A percentile compares a stretch with the other conserved stretches of the same genome.
These are phyloP conservation scores for Thalassoma bifasciatum DNA, from an alignment of 2,113 vertebrate species.

Conservation along the genomic window DNA sequence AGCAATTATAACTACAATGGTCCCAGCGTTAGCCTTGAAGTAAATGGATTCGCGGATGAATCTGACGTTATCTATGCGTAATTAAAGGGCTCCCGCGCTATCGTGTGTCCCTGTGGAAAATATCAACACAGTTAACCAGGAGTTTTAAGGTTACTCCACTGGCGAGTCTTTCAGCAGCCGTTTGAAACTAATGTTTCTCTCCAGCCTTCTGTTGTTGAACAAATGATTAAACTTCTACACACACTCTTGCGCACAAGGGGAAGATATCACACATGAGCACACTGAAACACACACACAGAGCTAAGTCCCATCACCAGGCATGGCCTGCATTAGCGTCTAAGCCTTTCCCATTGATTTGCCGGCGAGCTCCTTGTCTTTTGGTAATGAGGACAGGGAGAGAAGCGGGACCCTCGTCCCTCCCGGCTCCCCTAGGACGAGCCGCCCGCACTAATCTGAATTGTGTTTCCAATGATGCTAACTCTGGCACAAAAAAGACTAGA, in stretches of 20 bases:
- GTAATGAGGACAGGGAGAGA: slow-evolving; percentile 84
- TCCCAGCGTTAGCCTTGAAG: slow-evolving; percentile 31
- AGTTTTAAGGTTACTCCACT: slow-evolving; percentile 52
- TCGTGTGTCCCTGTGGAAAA: slow-evolving; percentile 48
- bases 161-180: slow-evolving; percentile 34
- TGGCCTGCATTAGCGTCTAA: slow-evolving; percentile 74
- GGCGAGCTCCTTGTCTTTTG: slow-evolving; percentile 80
- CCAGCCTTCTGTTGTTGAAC: slow-evolving; percentile 51
- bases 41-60: slow-evolving; percentile 69
- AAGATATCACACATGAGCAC: slow-evolving; percentile 31
- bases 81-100: slow-evolving; percentile 61
- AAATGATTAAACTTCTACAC: slow-evolving; percentile 53
- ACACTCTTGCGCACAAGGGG: slow-evolving; percentile 1
- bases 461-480: slow-evolving; percentile 74
- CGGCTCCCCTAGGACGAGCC: slow-evolving; percentile 72
- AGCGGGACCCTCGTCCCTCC: slow-evolving; percentile 73
- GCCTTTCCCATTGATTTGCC: slow-evolving; percentile 81
- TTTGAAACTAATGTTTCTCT: slow-evolving; percentile 63
- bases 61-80: slow-evolving; percentile 62
- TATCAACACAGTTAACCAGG: slow-evolving; percentile 41
- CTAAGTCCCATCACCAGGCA: slow-evolving; percentile 64
- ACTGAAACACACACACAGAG: slow-evolving; percentile 43
- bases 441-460: slow-evolving; percentile 80
- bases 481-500: slow-evolving; percentile 53
- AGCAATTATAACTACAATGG: slow-evolving; percentile 64